Base-by-base conservation (phyloP, 2,113 vertebrate species). In the Rhea pennata region DNA sequence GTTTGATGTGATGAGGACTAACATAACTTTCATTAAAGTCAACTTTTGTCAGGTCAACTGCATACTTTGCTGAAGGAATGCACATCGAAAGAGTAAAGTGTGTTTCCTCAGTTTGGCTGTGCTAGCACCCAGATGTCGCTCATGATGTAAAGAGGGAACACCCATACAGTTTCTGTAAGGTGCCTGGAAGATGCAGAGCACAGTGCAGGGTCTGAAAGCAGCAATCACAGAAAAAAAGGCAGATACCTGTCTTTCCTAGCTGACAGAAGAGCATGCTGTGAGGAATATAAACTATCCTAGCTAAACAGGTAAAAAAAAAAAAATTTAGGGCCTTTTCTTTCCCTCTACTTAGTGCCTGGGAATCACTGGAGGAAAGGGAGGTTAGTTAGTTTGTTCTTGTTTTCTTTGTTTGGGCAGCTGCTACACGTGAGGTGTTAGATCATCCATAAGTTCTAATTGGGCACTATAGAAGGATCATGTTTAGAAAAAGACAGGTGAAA, bases 1-100 rank as follows among this genome's bases (percentile, higher is more conserved):
- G 56, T 36, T 50, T 78, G 36, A 15, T 69, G 59, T 26, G 27
- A 27, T n/a, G 24, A 69, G 50, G 42, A 36, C 72, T 87, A 36
- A 20, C 33, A 24, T 27, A 48, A 39, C n/a, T 76, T 65, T 77
- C 50, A 21, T 39, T 19, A 82, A 46, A 90, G 39, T 27, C 48
- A 77, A 33, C 12, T 39, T 2, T 50, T 15, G 31, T 51, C 48
- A 22, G 3, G 0, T 15, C 29, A 9, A 15, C 2, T 5, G 4
- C 24, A 2, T 8, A 6, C 14, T 23, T 66, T 46, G 42, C 56
- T 15, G 64, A 84, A 46, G 44, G 56, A 46, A 21, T n/a, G 33
- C 6, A 2, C 2, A 9, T 54, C 39, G 8, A 31, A 61, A 77
- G 40, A 26, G 19, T 19, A 15, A 0, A 2, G 15, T 54, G 27